Base-by-base conservation (phyloP, 2,888 invertebrate genomes). In the Chrysolina americana region DNA sequence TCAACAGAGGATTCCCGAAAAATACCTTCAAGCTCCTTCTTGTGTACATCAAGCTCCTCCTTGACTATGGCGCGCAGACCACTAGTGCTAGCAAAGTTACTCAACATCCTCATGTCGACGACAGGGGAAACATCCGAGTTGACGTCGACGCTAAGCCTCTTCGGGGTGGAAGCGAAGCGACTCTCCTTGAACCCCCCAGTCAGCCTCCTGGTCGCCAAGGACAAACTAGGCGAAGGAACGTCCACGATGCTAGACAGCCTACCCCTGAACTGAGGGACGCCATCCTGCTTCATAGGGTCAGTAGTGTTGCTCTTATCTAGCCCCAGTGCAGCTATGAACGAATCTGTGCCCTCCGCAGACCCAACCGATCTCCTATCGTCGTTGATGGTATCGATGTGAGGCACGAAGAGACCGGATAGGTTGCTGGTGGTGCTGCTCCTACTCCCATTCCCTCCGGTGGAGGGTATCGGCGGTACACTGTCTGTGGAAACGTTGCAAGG, bases 311-410 rank as follows among this genome's bases (percentile, higher is more conserved):
- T 76, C 47, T 74, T 76, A 68, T 82, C 83, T 23, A 84, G 68
- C 0, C 85, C 85, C 50, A 86, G 77, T 0, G 84, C 85, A 13
- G 78, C 80, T 47, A 86, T 74, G 68, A 87, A 86, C 0, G 87
- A 86, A 78, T 87, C 86, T 21, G 77, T 79, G 5, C 71, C 78
- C 19, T 80, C 79, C 47, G 71, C 41, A 2, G 79, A 78, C 5
- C 41, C 19, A n/a, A 41, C 53, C 6, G 44, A 44, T 68, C 66
- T n/a, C 59, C n/a, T 36, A 68, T 68, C 11, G 47, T 73, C 48
- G 59, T 65, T 10, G 44, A 11, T 0, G 41, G 66, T 3, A 17
- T 76, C 65, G n/a, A 21, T 53, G 23, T 28, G 59, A 41, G 66
- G 75, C n/a, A 76, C 63, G 36, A 79, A 68, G 41, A 78, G 69